Evolutionary conservation across 2,797 vertebrate species (phyloP), one percentile per base, ranked within the genome.

Genomic region (Labroides dimidiatus): DNA sequence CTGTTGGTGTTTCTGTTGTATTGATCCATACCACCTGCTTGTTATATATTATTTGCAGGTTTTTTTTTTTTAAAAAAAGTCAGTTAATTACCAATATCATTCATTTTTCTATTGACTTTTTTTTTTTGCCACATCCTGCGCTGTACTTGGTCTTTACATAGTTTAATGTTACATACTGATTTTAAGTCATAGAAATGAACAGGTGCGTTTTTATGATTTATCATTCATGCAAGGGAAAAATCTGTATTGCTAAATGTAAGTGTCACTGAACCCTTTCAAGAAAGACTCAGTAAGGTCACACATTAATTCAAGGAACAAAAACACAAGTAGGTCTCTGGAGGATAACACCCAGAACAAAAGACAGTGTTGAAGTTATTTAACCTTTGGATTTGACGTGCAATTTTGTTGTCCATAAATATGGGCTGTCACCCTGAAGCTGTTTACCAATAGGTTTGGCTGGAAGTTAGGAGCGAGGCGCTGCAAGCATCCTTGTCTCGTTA

Each of bases 401-500:
- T 54, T 41, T 60, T 42, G 65, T 17, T 50, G 20, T 30, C 7
- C 61, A 17, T 23, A 41, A 47, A 48, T 27, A 47, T 17, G 61
- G 58, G 27, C 43, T 50, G 20, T 1, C 2, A 42, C 14, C 47
- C 58, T 36, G 56, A 61, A 71, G 75, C 57, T 70, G 59, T 74
- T 70, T 62, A 61, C 44, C 49, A 23, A 51, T 33, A 49, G 23
- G 21, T 23, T 49, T 33, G 30, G 24, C 48, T 8, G 21, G 14
- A 16, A 21, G 21, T 6, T 15, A 16, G 59, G 44, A 54, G 59
- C 45, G 47, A 70, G 52, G 17, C 30, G 27, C 71, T 75, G 69
- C 68, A 62, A 71, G 72, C 69, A 57, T 82, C 82, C 72, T 75
- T 23, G 53, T 77, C 56, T 82, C 43, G 49, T 80, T 75, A 68